Evolutionary conservation across 2,113 vertebrate genomes (phyloP).

Genomic region (Numenius arquata): DNA sequence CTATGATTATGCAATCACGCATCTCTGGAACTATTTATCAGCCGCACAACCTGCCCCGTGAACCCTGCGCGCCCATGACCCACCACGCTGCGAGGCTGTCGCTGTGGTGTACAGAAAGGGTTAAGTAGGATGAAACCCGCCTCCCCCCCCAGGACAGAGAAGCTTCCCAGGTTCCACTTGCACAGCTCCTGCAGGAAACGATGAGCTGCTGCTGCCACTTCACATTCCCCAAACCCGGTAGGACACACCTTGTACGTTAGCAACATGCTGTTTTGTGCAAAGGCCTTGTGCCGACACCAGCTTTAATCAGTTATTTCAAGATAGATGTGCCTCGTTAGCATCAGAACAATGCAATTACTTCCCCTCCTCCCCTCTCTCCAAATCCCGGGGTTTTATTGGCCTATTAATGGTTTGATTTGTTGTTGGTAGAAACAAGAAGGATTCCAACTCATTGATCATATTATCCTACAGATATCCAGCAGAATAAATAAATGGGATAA

Average conservation of each 20-base stretch:
- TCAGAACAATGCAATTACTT: constrained; percentile 67
- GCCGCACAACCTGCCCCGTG: constrained; percentile 21
- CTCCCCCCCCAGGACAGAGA: background rate
- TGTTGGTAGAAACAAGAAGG: constrained; percentile 59
- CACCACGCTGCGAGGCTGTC: background rate
- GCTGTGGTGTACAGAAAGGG: background rate
- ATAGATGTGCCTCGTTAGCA: constrained; percentile 73
- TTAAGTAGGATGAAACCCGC: background rate
- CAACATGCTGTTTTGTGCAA: background rate
- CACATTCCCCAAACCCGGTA: background rate
- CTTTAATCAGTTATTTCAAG: constrained; percentile 70
- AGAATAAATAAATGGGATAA: constrained; percentile 36
- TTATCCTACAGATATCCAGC: constrained; percentile 42
- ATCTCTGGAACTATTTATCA: constrained; percentile 68
- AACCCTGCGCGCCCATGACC: constrained; percentile 29
- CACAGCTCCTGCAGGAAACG: background rate
- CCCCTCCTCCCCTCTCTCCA: constrained; percentile 56
- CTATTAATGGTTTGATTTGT: constrained; percentile 75
- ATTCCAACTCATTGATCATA: constrained; percentile 59
- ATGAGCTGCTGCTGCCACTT: background rate
- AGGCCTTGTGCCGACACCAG: constrained; percentile 1
- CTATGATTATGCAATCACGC: constrained; percentile 72
- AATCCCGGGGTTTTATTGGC: constrained; percentile 71
- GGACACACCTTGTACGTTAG: background rate
- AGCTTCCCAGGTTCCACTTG: background rate